phyloP scores from a whole-genome alignment of 1,140 invertebrate species.

The Meloidogyne exigua region DNA sequence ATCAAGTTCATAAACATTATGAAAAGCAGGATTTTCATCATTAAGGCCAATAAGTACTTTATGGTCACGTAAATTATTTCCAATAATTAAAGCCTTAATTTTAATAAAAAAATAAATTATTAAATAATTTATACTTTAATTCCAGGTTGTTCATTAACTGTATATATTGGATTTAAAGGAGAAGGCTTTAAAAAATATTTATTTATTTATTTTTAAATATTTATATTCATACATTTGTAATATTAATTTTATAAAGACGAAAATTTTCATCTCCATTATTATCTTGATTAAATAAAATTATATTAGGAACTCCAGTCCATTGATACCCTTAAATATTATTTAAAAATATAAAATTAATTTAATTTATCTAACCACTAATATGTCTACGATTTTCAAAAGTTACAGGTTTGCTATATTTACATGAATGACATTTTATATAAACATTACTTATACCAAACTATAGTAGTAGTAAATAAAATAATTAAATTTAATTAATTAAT shows the following conservation, averaged over 20 bases:
- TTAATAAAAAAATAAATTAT: neutral
- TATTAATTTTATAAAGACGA: slow-evolving; percentile 48
- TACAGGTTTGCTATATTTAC: slow-evolving; percentile 47
- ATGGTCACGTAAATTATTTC: slow-evolving; percentile 44
- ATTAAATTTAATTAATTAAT: neutral
- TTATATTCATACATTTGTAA: slow-evolving; percentile 36
- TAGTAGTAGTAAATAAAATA: neutral
- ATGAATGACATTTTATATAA: slow-evolving; percentile 45
- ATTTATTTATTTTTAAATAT: neutral
- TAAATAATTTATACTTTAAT: slow-evolving; percentile 32
- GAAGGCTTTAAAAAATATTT: slow-evolving; percentile 39
- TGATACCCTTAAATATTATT: slow-evolving; percentile 42
- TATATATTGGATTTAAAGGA: slow-evolving; percentile 46
- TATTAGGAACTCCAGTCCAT: slow-evolving; percentile 51
- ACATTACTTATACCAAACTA: slow-evolving; percentile 50
- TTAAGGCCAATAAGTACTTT: slow-evolving; percentile 46
- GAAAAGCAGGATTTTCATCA: slow-evolving; percentile 50
- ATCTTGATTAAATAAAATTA: slow-evolving; percentile 47
- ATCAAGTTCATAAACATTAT: slow-evolving; percentile 51
- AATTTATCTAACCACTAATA: slow-evolving; percentile 38
- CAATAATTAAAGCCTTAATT: slow-evolving; percentile 42
- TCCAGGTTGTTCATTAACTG: slow-evolving; percentile 46
- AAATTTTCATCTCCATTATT: slow-evolving; percentile 51
- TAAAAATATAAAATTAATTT: neutral
- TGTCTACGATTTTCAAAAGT: slow-evolving; percentile 51